A percentile compares a stretch with the other conserved stretches of the same genome.
phyloP scores from a whole-genome alignment of 2,888 invertebrate genomes.

The Lycocerus yunnanus region DNA sequence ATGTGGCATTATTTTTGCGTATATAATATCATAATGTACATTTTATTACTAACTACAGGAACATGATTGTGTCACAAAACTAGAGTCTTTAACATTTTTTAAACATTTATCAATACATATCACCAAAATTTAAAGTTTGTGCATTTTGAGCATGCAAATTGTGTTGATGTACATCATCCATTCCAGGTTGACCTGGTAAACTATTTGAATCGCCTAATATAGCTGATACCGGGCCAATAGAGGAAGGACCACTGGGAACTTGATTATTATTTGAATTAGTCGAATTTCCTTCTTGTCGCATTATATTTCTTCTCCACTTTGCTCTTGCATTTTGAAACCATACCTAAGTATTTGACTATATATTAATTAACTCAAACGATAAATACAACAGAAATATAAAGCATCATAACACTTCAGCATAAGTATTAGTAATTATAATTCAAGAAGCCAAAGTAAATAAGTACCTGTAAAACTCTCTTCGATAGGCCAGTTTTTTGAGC shows the following conservation, averaged over 20 bases:
- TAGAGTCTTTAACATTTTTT: not conserved
- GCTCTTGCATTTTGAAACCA: conserved; percentile 99
- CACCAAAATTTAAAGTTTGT: conserved; percentile 53
- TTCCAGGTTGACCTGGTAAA: conserved; percentile 57
- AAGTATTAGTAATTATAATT: not conserved
- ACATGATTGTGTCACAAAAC: conserved; percentile 21
- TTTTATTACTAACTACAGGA: conserved; percentile 31
- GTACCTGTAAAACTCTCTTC: conserved; percentile 95
- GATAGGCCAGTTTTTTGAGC: conserved; percentile 98
- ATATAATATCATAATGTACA: conserved; percentile 16
- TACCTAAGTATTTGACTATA: conserved; percentile 66
- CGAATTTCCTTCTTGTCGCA: conserved; percentile 75
- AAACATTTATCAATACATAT: conserved; percentile 49
- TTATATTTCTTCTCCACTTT: conserved; percentile 94
- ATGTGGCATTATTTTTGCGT: not conserved
- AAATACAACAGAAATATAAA: not conserved
- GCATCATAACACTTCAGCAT: not conserved
- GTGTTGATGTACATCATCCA: conserved; percentile 62
- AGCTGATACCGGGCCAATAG: conserved; percentile 49
- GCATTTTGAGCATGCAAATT: conserved; percentile 56
- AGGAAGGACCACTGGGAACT: conserved; percentile 46
- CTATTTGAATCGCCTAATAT: conserved; percentile 58
- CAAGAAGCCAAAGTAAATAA: conserved; percentile 37
- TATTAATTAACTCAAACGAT: not conserved
- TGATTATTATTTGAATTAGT: conserved; percentile 41